A percentile compares a stretch with the other conserved stretches of the same genome.
Conservation (phyloP, 2,888 invertebrate genomes). For the Heliconius cydno region DNA sequence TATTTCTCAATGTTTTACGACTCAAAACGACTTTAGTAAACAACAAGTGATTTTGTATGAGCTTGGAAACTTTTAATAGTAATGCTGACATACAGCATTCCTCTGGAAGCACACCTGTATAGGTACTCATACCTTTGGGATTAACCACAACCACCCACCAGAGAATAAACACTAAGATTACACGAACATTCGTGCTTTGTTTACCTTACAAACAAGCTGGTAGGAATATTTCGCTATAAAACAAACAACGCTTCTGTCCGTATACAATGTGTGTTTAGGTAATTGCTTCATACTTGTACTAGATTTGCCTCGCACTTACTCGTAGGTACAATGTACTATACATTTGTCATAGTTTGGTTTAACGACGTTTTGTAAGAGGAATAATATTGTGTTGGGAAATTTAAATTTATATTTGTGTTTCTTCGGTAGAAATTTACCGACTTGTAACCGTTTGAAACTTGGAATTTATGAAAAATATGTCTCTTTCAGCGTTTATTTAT, state of each 20-base stretch:
- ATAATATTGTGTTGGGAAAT: conserved; percentile 6
- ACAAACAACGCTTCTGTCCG: conserved; percentile 29
- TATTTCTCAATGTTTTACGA: conserved; percentile 1
- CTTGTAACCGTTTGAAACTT: not conserved
- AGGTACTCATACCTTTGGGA: conserved; percentile 40
- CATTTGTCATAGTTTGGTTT: conserved; percentile 21
- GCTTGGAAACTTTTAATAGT: conserved; percentile 40
- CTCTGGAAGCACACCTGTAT: conserved; percentile 55
- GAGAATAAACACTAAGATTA: conserved; percentile 53
- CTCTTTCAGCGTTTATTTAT: too few species aligned
- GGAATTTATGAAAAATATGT: not conserved
- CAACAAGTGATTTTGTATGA: conserved; percentile 15
- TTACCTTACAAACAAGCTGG: conserved; percentile 48
- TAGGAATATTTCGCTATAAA: conserved; percentile 37
- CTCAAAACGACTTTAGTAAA: conserved; percentile 14
- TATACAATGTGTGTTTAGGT: conserved; percentile 35
- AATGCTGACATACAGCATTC: conserved; percentile 56
- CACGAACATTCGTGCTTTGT: conserved; percentile 44
- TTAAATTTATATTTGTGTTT: conserved; percentile 12
- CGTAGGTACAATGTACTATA: conserved; percentile 9
- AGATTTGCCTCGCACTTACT: conserved; percentile 24
- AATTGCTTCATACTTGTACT: conserved; percentile 32
- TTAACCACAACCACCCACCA: conserved; percentile 63
- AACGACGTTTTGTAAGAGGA: conserved; percentile 6
- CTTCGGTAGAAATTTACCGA: not conserved